These are phyloP conservation scores for Drosophila ercepeae DNA, from an alignment of 1,140 invertebrate species.

Conservation along the genomic window DNA sequence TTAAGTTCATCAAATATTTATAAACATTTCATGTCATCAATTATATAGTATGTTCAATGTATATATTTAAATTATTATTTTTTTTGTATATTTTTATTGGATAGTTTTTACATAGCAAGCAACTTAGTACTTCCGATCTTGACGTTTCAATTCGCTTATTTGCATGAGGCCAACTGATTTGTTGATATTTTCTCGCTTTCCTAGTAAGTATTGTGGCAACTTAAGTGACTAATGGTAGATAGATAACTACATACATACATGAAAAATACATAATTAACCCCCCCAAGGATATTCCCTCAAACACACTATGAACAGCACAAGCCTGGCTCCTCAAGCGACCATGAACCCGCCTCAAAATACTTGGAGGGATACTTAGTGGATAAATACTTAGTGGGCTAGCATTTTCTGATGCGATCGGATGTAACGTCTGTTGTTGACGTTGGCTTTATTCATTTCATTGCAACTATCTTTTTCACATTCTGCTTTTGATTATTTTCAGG, in stretches of 20 bases:
- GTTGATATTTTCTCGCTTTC: slow-evolving; percentile 29
- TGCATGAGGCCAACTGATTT: slow-evolving; percentile 11
- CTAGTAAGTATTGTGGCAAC: slow-evolving; percentile 78
- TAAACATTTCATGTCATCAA: slow-evolving; percentile 67
- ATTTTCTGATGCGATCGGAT: slow-evolving; percentile 15
- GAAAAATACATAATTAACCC: slow-evolving; percentile 30
- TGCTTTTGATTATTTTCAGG: slow-evolving; percentile 20
- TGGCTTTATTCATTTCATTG: slow-evolving; percentile 13
- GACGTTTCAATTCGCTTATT: slow-evolving; percentile 29
- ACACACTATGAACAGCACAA: slow-evolving; percentile 19
- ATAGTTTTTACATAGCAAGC: slow-evolving; percentile 58
- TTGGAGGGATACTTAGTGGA: slow-evolving; percentile 50
- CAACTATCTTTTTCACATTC: slow-evolving; percentile 2
- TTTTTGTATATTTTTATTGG: slow-evolving; percentile 30
- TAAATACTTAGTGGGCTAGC: slow-evolving; percentile 43
- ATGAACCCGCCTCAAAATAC: slow-evolving; percentile 12
- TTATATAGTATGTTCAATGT: slow-evolving; percentile 41
- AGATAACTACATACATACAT: slow-evolving; percentile 50
- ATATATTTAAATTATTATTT: background rate
- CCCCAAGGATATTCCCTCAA: slow-evolving; percentile 28
- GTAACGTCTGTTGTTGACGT: slow-evolving; percentile 1
- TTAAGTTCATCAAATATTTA: slow-evolving; percentile 42
- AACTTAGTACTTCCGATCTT: slow-evolving; percentile 14
- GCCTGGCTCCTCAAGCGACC: slow-evolving; percentile 1
- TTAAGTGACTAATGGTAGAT: slow-evolving; percentile 74